These are phyloP conservation scores for Anoplolepis gracilipes DNA, from an alignment of 1,140 invertebrate genomes.

Conservation along the genomic window DNA sequence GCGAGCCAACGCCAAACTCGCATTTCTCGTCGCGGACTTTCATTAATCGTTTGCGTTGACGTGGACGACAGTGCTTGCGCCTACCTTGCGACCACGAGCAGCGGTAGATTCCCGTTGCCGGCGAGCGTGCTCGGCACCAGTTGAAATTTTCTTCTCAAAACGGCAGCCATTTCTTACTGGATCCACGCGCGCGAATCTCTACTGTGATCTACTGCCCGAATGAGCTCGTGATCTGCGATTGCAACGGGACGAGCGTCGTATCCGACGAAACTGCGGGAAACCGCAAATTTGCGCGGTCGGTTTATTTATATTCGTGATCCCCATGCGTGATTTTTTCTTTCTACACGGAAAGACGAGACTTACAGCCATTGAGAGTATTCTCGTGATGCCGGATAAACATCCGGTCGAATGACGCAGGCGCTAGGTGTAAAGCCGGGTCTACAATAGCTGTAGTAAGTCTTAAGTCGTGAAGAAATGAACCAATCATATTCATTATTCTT, in stretches of 20 bases:
- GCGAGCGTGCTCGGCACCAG: conserved; percentile 71
- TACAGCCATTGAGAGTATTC: conserved; percentile 36
- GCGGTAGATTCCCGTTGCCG: conserved; percentile 74
- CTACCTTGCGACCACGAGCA: conserved; percentile 73
- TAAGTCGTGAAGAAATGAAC: too few relatives aligned
- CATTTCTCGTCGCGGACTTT: neutral
- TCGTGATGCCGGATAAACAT: conserved; percentile 20
- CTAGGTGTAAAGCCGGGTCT: too few relatives aligned
- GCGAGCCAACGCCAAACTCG: conserved; percentile 26
- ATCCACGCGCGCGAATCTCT: conserved; percentile 51
- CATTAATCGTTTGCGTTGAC: conserved; percentile 40
- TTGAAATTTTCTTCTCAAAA: conserved; percentile 77
- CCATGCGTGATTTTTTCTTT: conserved; percentile 55
- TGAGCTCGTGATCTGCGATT: conserved; percentile 49
- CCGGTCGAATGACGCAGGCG: neutral
- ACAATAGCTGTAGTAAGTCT: too few relatives aligned
- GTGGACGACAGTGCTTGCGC: neutral
- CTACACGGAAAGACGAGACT: conserved; percentile 19
- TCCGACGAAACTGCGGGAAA: conserved; percentile 27
- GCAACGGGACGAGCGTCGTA: conserved; percentile 47
- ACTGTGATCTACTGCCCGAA: conserved; percentile 53
- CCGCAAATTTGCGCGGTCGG: conserved; percentile 18
- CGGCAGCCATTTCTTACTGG: conserved; percentile 80
- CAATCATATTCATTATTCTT: too few relatives aligned
- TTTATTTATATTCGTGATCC: conserved; percentile 69